Base-by-base conservation (phyloP, 2,888 invertebrate species). In the Rhyacophila evoluta region DNA sequence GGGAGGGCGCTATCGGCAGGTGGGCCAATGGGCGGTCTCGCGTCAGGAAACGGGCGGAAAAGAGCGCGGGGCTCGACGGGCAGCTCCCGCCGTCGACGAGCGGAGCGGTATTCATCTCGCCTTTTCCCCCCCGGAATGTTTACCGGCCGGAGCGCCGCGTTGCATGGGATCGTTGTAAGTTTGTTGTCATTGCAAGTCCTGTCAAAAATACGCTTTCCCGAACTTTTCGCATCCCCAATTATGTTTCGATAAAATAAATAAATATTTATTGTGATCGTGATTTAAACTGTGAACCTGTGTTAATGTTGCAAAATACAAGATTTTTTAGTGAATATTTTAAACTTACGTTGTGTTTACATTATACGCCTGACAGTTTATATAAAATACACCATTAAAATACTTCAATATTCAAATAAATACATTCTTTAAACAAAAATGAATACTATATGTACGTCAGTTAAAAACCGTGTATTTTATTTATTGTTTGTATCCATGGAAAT, bases 11-110 rank as follows among this genome's bases (percentile, higher is more conserved):
- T 55, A 12, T 55, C 15, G 55, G 67, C 79, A 81, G 79, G 81
- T 81, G 75, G 41, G 75, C 78, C 76, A 79, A 81, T 81, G 79
- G 81, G 77, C 75, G 79, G 75, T 69, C 67, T 12, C 27, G 73
- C 55, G 29, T 28, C 69, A n/a, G 74, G 28, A 29, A n/a, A 5
- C 39, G 36, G 8, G 72, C 37, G 71, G 79, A 37, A 19, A 8
- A 27, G 27, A 55, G 75, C 10, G 67, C 37, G 55, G 77, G 55
- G 75, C 25, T 68, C 68, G 73, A 77, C 76, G 72, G 79, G 79
- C 69, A 72, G 75, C 75, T 70, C 72, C 72, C 72, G 36, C 74
- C 11, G 27, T 69, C 55, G 15, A 55, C 55, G 25, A 55, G 55
- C 55, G 15, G 55, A 55, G 55, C 55, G 19, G 19, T 55, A 55